phyloP scores from a whole-genome alignment of 2,888 invertebrate genomes.

The Standfussiana lucernea region DNA sequence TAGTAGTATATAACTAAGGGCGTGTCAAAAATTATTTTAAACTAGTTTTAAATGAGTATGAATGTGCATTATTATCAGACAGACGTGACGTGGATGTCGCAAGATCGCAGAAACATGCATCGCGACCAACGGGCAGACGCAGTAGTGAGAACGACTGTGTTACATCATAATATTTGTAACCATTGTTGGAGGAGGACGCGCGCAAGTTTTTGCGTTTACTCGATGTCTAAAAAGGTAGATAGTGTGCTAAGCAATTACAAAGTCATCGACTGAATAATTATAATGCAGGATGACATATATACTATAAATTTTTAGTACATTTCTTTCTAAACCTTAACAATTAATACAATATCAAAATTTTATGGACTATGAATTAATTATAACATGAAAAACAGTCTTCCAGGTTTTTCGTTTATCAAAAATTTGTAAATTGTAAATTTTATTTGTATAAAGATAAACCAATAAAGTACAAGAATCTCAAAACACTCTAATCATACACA shows the following conservation, averaged over 20 bases:
- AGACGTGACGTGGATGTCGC: slow-evolving; percentile 22
- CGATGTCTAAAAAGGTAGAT: not conserved
- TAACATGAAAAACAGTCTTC: slow-evolving; percentile 90
- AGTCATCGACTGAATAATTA: slow-evolving; percentile 57
- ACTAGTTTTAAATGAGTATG: slow-evolving; percentile 20
- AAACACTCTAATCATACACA: slow-evolving; percentile 81
- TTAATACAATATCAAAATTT: slow-evolving; percentile 88
- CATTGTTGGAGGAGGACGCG: not conserved
- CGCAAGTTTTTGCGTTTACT: slow-evolving; percentile 17
- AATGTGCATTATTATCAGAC: slow-evolving; percentile 28
- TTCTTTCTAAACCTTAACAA: slow-evolving; percentile 85
- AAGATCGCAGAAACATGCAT: slow-evolving; percentile 13
- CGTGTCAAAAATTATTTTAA: slow-evolving; percentile 25
- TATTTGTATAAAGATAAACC: slow-evolving; percentile 82
- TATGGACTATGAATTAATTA: slow-evolving; percentile 88
- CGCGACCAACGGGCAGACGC: not conserved
- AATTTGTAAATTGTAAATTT: slow-evolving; percentile 90
- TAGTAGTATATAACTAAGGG: slow-evolving; percentile 32
- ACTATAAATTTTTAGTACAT: slow-evolving; percentile 79
- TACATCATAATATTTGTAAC: not conserved
- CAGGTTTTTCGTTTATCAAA: slow-evolving; percentile 88
- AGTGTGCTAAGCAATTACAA: slow-evolving; percentile 1
- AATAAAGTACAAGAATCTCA: slow-evolving; percentile 86
- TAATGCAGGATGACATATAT: slow-evolving; percentile 49
- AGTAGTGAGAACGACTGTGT: not conserved